phyloP scores from a whole-genome alignment of 1,140 invertebrate species.

The Neotoxoptera formosana region DNA sequence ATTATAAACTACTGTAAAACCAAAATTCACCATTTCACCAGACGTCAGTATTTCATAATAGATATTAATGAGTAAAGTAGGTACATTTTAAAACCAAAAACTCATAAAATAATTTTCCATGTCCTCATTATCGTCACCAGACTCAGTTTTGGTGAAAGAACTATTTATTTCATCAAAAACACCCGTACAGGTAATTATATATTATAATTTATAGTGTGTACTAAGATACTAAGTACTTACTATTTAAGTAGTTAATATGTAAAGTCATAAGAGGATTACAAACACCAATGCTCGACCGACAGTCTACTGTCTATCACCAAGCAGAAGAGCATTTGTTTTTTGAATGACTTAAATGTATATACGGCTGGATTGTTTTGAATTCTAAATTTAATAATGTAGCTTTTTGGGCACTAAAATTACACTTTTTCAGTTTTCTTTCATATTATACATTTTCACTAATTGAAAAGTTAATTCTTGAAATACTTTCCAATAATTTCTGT shows the following conservation, averaged over 20 bases:
- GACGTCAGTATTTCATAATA: neutral
- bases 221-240: too few relatives aligned
- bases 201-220: neutral
- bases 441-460: neutral
- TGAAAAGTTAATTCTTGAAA: neutral
- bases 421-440: neutral
- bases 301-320: too few relatives aligned
- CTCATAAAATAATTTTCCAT: conserved; percentile 30
- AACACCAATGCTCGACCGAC: neutral
- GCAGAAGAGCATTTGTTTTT: neutral
- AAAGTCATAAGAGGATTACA: neutral
- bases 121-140: neutral
- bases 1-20: too few relatives aligned
- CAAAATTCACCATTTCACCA: neutral
- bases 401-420: neutral
- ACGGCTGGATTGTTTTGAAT: too few relatives aligned
- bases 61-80: neutral
- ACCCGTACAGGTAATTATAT: conserved; percentile 42
- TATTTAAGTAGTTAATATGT: neutral
- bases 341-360: neutral
- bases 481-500: neutral
- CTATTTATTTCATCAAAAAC: conserved; percentile 49
- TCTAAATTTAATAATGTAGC: neutral
- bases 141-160: conserved; percentile 30
- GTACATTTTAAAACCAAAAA: neutral